Conservation (phyloP, 2,113 vertebrate genomes). For the Rhinoptilus africanus region DNA sequence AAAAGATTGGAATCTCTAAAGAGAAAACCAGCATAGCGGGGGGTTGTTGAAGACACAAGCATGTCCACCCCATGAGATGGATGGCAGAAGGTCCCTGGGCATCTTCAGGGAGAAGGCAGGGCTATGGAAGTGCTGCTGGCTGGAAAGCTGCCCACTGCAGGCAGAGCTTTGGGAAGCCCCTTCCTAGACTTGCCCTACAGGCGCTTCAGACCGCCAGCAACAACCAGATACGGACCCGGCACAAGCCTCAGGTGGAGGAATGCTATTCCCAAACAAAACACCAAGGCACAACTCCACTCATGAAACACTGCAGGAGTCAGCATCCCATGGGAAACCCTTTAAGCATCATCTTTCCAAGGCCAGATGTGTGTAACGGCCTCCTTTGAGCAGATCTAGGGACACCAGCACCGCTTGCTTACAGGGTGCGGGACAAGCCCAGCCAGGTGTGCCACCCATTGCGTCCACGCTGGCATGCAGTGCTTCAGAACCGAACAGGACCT, state of each 20-base stretch:
- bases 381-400: not conserved
- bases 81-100: not conserved
- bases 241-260: not conserved
- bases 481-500: not conserved
- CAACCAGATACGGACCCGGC: not conserved
- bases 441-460: not conserved
- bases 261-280: not conserved
- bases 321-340: not conserved
- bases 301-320: not conserved
- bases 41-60: not conserved
- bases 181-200: not conserved
- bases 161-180: not conserved
- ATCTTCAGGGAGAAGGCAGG: not conserved
- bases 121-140: not conserved
- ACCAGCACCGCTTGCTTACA: not conserved
- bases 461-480: accelerated
- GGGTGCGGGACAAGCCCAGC: not conserved
- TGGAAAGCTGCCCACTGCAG: not conserved
- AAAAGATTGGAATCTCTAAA: not conserved
- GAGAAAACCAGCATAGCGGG: not conserved
- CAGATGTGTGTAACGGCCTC: accelerated
- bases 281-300: not conserved
- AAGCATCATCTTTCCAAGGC: not conserved
- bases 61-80: not conserved
- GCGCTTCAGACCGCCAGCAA: not conserved